Evolutionary conservation across 92 coral and sea anemone species (phyloP).

Genomic region (Actinernus sp.): DNA sequence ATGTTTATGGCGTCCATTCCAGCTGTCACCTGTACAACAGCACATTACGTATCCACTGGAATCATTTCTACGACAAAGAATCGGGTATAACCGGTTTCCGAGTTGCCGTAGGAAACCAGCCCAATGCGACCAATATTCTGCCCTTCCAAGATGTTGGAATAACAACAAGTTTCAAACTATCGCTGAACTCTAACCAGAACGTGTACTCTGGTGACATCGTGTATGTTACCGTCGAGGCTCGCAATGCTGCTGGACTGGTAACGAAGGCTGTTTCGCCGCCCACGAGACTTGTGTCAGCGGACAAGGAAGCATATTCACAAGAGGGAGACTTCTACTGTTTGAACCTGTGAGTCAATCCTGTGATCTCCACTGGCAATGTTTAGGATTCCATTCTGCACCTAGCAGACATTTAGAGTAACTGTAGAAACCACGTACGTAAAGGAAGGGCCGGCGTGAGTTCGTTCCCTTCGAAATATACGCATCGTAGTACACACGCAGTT

Average conservation of each 20-base stretch:
- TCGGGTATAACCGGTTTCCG: constrained; percentile 84
- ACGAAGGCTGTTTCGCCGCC: constrained; percentile 73
- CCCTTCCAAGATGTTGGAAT: constrained; percentile 63
- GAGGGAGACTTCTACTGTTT: constrained; percentile 82
- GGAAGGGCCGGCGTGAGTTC: no score
- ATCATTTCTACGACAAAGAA: constrained; percentile 74
- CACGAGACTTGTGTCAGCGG: constrained; percentile 77
- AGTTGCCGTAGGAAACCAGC: constrained; percentile 62
- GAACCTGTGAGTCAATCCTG: constrained; percentile 5
- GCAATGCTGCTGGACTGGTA: constrained; percentile 77
- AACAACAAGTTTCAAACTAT: constrained; percentile 46
- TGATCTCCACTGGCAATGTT: no score
- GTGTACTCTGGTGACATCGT: constrained; percentile 75
- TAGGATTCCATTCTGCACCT: no score
- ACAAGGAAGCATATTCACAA: constrained; percentile 22
- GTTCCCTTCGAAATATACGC: no score
- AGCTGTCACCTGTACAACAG: constrained; percentile 85
- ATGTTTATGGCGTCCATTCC: constrained; percentile 75
- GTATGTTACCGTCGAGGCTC: constrained; percentile 79
- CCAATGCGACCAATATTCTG: constrained; percentile 39
- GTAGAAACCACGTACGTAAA: no score
- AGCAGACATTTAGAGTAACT: no score
- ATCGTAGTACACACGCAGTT: no score
- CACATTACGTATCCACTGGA: constrained; percentile 91
- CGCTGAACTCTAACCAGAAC: constrained; percentile 11